These are phyloP conservation scores for Podarcis raffonei DNA, from an alignment of 2,113 vertebrate genomes.

Conservation along the genomic window DNA sequence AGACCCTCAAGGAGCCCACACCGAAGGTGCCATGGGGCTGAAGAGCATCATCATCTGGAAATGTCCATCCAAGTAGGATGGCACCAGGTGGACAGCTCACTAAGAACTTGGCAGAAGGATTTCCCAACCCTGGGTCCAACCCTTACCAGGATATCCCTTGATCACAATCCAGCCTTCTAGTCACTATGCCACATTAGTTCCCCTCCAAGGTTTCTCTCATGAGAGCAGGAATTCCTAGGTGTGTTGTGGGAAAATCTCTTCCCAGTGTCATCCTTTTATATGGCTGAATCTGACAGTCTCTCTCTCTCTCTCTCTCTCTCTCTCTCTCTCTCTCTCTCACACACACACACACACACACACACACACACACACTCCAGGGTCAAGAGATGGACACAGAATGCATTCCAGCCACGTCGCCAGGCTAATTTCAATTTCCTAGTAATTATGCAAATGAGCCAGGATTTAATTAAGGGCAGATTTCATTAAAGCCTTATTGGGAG, in stretches of 20 bases:
- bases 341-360: accelerated
- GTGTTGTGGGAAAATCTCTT: neutral
- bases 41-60: too few species aligned
- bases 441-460: slow-evolving; percentile 73
- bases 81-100: too few species aligned
- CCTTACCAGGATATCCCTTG: too few species aligned
- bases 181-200: too few species aligned
- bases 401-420: slow-evolving; percentile 58
- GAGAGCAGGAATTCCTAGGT: neutral
- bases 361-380: neutral
- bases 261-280: neutral
- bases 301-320: neutral
- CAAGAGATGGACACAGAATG: neutral
- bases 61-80: too few species aligned
- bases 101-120: too few species aligned
- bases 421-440: slow-evolving; percentile 72
- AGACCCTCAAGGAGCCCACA: too few species aligned
- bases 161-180: neutral
- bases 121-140: neutral
- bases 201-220: neutral
- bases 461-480: slow-evolving; percentile 75
- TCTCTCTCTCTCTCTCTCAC: neutral
- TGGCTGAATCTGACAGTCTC: neutral
- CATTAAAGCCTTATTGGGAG: slow-evolving; percentile 69
- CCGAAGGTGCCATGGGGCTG: too few species aligned